Evolutionary conservation across 2,888 invertebrate species (phyloP).

Genomic region (Ornithoptera priamus): DNA sequence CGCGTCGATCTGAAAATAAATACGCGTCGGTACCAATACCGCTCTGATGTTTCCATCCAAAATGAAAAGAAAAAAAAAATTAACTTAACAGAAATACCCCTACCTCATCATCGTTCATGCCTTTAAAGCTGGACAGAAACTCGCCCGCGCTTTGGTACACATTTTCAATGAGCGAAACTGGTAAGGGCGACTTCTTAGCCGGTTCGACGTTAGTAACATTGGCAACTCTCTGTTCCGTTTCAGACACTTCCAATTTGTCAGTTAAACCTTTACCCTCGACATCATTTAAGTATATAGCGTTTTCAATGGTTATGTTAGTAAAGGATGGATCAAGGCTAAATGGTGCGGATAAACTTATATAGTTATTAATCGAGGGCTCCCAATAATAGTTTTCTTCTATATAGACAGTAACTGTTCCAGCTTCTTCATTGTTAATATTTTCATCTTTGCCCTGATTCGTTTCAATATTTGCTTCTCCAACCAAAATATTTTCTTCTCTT

Average conservation of each 20-base stretch:
- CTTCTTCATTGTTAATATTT: neutral
- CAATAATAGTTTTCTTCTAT: constrained; percentile 3
- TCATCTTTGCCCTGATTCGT: neutral
- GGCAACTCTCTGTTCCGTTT: neutral
- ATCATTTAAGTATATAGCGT: neutral
- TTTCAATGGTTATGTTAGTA: constrained; percentile 18
- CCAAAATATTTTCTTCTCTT: neutral
- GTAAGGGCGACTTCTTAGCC: constrained; percentile 55
- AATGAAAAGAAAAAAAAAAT: constrained; percentile 19
- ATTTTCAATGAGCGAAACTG: constrained; percentile 59
- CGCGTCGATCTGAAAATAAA: constrained; percentile 67
- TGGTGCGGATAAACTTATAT: constrained; percentile 13
- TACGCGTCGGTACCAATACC: constrained; percentile 31
- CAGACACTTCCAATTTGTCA: constrained; percentile 5
- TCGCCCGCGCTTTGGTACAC: constrained; percentile 49
- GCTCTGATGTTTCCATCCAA: neutral
- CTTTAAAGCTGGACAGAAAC: constrained; percentile 25
- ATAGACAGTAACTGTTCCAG: neutral
- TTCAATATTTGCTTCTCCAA: neutral
- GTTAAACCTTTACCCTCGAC: neutral
- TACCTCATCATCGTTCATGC: constrained; percentile 26
- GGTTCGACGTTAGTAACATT: constrained; percentile 1
- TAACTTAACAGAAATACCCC: constrained; percentile 2
- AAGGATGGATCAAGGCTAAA: neutral
- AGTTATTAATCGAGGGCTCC: neutral